A percentile compares a stretch with the other conserved stretches of the same genome.
Evolutionary conservation across 2,888 invertebrate species (phyloP).

Genomic region (Parnassius glacialis): DNA sequence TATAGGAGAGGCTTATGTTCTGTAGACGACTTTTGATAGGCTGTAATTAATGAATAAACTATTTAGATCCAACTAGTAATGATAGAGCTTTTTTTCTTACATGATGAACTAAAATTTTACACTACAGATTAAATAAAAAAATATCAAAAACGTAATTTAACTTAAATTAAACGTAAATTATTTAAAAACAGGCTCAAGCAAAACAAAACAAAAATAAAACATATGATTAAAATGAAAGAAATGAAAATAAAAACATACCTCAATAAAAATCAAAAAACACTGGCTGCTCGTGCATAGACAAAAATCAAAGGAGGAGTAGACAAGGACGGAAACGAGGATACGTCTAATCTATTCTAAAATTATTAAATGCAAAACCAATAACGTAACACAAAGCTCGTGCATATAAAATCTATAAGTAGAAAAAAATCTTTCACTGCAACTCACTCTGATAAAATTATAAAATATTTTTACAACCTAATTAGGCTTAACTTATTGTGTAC

Average conservation of each 20-base stretch:
- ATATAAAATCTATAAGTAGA: conserved; percentile 49
- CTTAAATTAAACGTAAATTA: neutral
- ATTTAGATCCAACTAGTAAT: too few species aligned
- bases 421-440: conserved; percentile 46
- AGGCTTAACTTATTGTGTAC: conserved; percentile 57
- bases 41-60: too few species aligned
- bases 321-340: conserved; percentile 60
- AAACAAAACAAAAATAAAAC: conserved; percentile 38
- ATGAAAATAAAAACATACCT: conserved; percentile 63
- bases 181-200: conserved; percentile 22
- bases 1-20: too few species aligned
- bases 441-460: conserved; percentile 57
- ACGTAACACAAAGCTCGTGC: conserved; percentile 44
- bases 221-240: too few species aligned
- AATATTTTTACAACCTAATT: conserved; percentile 63
- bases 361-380: conserved; percentile 50
- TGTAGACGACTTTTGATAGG: too few species aligned
- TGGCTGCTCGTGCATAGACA: conserved; percentile 67
- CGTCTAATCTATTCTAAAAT: conserved; percentile 40
- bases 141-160: conserved; percentile 13
- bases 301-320: conserved; percentile 41
- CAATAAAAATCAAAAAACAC: conserved; percentile 54
- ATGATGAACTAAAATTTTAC: too few species aligned
- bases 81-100: too few species aligned
- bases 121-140: conserved; percentile 17